Base-by-base conservation (phyloP, 2,797 vertebrate genomes). In the Tenualosa ilisha region DNA sequence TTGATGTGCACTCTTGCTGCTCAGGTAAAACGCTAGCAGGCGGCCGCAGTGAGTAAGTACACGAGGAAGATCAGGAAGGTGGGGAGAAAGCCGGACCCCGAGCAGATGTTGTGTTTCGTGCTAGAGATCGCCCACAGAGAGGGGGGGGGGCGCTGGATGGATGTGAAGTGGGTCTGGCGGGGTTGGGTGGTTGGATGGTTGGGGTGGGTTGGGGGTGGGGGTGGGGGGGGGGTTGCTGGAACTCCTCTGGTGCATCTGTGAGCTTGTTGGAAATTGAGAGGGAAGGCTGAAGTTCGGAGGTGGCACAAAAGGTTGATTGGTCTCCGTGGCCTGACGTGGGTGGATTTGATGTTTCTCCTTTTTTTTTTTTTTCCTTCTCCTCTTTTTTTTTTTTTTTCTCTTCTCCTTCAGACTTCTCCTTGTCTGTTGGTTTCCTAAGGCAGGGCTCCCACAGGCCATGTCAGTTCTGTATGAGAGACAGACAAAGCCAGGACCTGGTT, bases 11-110 rank as follows among this genome's bases (percentile, higher is more conserved):
- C 40, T 43, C 72, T 43, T 20, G 17, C 72, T 79, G 37, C 13
- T 79, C 72, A 79, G 72, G 72, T 79, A 79, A 79, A 79, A 43
- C 20, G 72, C 6, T 79, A 46, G 72, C 72, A 79, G 72, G 72
- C 40, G 72, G 17, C 72, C 37, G 72, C 20, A 49, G 72, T 79
- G 72, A 43, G 72, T 22, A 53, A 22, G 37, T 37, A 43, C 17
- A n/a, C 4, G 72, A 22, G 72, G 9, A 79, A 79, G 72, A 79
- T 46, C 72, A 46, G 72, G 15, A 17, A 22, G 72, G 72, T 22
- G 72, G 72, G 68, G 37, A 20, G 17, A 11, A 46, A 6, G 72
- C 40, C 13, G 20, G 72, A 79, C 72, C 72, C 37, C 43, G 72
- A 79, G 20, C 72, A 79, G 72, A 79, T 79, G 72, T 79, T 79